Evolutionary conservation across 2,113 vertebrate species (phyloP).

Genomic region (Lamprologus callipterus): DNA sequence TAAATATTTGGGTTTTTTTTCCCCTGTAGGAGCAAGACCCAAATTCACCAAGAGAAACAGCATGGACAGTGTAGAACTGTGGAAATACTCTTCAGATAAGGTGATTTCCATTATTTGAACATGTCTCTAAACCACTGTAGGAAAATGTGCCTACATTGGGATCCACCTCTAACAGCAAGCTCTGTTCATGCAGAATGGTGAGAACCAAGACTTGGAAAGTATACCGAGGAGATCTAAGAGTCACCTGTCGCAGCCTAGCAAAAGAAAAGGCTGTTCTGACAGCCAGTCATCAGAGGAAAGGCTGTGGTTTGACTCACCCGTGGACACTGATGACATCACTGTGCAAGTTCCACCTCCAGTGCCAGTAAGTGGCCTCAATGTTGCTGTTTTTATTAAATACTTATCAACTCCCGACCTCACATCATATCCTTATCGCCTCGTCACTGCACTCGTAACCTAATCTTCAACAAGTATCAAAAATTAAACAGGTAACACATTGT

Average conservation of each 20-base stretch:
- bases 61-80: constrained; percentile 84
- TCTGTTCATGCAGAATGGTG: constrained; percentile 76
- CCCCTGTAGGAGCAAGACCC: constrained; percentile 82
- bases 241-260: constrained; percentile 62
- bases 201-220: constrained; percentile 74
- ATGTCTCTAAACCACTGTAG: background rate
- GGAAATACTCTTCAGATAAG: constrained; percentile 84
- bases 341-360: constrained; percentile 80
- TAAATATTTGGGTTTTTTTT: background rate
- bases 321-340: constrained; percentile 77
- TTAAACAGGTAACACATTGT: background rate
- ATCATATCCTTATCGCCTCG: background rate
- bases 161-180: background rate
- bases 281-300: constrained; percentile 69
- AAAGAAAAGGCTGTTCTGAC: constrained; percentile 75
- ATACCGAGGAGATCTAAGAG: constrained; percentile 72
- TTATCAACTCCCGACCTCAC: background rate
- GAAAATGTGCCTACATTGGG: constrained; percentile 35
- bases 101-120: constrained; percentile 48
- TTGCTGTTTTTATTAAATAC: background rate
- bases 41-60: constrained; percentile 85
- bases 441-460: background rate
- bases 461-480: background rate
- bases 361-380: constrained; percentile 70
- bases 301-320: constrained; percentile 66